These are phyloP conservation scores for Atta cephalotes DNA, from an alignment of 1,140 invertebrate species.

Conservation along the genomic window DNA sequence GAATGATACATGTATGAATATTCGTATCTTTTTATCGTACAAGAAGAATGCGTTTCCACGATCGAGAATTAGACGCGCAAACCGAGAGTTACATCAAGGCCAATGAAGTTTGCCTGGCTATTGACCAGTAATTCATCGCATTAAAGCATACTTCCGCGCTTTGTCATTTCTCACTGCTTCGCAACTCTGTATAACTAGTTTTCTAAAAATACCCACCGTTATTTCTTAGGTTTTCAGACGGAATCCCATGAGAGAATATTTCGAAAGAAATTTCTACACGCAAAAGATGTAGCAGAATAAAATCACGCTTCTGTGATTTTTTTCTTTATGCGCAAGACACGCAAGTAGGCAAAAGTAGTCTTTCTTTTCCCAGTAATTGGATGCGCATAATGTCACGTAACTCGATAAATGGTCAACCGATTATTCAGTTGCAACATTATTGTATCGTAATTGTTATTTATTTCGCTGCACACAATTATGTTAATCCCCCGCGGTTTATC, in stretches of 20 bases:
- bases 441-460: slow-evolving; percentile 9
- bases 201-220: slow-evolving; percentile 7
- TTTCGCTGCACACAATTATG: slow-evolving; percentile 21
- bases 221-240: not conserved
- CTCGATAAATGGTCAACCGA: not conserved
- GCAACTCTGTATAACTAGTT: not conserved
- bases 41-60: slow-evolving; percentile 35
- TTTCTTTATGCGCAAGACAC: not conserved
- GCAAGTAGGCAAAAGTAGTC: not conserved
- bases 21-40: slow-evolving; percentile 1
- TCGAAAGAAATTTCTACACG: not conserved
- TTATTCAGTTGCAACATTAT: slow-evolving; percentile 21
- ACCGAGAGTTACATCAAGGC: not conserved
- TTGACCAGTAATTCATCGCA: slow-evolving; percentile 4
- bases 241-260: not conserved
- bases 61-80: slow-evolving; percentile 17
- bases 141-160: slow-evolving; percentile 29
- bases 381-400: slow-evolving; percentile 24
- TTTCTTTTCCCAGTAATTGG: not conserved
- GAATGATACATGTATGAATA: no score
- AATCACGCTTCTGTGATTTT: not conserved
- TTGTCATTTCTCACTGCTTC: not conserved
- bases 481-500: slow-evolving; percentile 25
- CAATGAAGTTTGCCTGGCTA: not conserved
- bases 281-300: not conserved